These are phyloP conservation scores for Larimichthys polyactis DNA, from an alignment of 2,113 vertebrate genomes.

Conservation along the genomic window DNA sequence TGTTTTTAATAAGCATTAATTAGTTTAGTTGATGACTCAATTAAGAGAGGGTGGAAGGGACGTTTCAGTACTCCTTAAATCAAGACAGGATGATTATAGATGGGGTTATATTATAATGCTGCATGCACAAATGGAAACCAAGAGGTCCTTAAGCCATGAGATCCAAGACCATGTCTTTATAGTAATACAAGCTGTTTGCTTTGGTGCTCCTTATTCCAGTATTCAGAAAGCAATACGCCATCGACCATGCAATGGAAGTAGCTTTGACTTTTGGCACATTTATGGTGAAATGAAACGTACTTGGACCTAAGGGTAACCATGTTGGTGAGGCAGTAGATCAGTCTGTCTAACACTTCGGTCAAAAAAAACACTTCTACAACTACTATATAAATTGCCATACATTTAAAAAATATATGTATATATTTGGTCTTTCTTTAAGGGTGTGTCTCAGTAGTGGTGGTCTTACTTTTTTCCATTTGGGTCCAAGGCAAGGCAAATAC, in stretches of 20 bases:
- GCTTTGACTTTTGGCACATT: neutral
- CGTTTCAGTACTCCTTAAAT: neutral
- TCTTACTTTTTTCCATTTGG: neutral
- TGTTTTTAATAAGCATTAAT: neutral
- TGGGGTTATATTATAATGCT: neutral
- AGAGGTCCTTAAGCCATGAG: neutral
- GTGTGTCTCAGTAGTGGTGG: neutral
- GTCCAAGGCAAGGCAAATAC: neutral
- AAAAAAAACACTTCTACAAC: neutral
- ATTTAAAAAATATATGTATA: neutral
- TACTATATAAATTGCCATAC: no score
- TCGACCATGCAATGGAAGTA: neutral
- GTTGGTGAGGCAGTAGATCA: no score
- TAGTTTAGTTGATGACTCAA: neutral
- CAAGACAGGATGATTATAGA: neutral
- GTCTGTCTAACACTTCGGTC: neutral
- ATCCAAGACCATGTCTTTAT: neutral
- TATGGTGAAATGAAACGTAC: neutral
- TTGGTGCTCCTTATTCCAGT: neutral
- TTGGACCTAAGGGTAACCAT: neutral
- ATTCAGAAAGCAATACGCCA: neutral
- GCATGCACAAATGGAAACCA: neutral
- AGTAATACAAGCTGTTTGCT: neutral
- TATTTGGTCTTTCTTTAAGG: no score
- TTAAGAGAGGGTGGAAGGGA: constrained; percentile 1